Evolutionary conservation across 2,113 vertebrate genomes (phyloP), one percentile per base, ranked within the genome.

Genomic region (Eretmochelys imbricata): DNA sequence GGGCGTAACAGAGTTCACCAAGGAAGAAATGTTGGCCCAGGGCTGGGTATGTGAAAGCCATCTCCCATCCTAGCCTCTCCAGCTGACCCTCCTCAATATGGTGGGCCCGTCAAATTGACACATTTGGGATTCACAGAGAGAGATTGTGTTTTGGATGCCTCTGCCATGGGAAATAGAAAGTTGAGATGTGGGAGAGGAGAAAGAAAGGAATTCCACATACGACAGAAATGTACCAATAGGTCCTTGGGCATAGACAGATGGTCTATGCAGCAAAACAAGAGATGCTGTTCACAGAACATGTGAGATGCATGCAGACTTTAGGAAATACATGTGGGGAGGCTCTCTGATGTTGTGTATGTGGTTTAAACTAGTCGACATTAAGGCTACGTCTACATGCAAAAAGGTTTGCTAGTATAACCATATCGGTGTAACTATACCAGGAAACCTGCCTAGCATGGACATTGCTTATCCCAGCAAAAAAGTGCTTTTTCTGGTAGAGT

Each of bases 21-120:
- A 75, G 69, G 69, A 75, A 75, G 38, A 75, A 75, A 75, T 25
- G 72, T 75, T 75, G 72, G 72, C 22, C 10, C 20, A 24, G 38
- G 4, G 22, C 42, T 65, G 62, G 62, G 62, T 65, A 35, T 42
- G n/a, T 75, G 72, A 75, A 75, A 75, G 72, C 72, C 38, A 38
- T 38, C 5, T 42, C 10, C 38, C 22, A 42, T 42, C 38, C 20
- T 38, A 11, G 20, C 19, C 72, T 42, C 38, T 42, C 72, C 22
- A 46, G 19, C 19, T 42, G 72, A 42, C 11, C 72, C 5, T 42
- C n/a, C 38, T 42, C n/a, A 42, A 17, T 0, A 0, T 38, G 0
- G 1, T 24, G 53, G 25, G 8, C 35, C 53, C n/a, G 35, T 35
- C 49, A 42, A 54, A 48, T 51, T 83, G 69, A 31, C 16, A 31